These are phyloP conservation scores for Hoplias malabaricus DNA, from an alignment of 2,113 vertebrate species.

Conservation along the genomic window DNA sequence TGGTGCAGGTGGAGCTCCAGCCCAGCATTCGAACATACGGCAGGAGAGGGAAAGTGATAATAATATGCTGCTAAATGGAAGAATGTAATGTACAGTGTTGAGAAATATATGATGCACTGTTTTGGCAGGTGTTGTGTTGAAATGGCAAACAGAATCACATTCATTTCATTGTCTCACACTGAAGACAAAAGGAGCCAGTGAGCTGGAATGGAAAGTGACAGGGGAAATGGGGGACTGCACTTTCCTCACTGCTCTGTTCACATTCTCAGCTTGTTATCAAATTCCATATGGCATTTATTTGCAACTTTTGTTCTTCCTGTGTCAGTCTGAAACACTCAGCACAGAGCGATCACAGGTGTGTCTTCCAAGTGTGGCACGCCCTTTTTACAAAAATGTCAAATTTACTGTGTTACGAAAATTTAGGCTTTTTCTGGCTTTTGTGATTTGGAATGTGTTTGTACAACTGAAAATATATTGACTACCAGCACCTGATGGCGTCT, in stretches of 20 bases:
- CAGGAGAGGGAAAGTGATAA: background rate
- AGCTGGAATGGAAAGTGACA: background rate
- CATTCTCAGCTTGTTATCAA: background rate
- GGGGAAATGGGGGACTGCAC: background rate
- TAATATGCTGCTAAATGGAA: background rate
- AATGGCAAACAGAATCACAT: background rate
- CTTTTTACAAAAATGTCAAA: background rate
- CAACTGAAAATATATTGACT: no score
- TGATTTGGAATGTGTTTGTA: no score
- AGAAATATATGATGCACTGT: background rate
- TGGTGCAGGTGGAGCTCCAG: background rate
- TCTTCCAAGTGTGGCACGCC: background rate
- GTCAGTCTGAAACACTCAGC: background rate
- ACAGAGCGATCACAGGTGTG: background rate
- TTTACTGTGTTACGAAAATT: no score
- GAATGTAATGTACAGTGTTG: background rate
- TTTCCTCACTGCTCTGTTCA: background rate
- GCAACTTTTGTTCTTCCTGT: background rate
- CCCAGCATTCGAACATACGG: background rate
- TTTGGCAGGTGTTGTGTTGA: background rate
- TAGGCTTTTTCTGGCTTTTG: no score
- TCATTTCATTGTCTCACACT: background rate
- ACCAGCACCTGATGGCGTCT: no score
- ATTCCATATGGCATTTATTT: background rate
- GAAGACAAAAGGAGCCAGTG: background rate